Conservation (phyloP, 2,113 vertebrate species). For the Burhinus oedicnemus region DNA sequence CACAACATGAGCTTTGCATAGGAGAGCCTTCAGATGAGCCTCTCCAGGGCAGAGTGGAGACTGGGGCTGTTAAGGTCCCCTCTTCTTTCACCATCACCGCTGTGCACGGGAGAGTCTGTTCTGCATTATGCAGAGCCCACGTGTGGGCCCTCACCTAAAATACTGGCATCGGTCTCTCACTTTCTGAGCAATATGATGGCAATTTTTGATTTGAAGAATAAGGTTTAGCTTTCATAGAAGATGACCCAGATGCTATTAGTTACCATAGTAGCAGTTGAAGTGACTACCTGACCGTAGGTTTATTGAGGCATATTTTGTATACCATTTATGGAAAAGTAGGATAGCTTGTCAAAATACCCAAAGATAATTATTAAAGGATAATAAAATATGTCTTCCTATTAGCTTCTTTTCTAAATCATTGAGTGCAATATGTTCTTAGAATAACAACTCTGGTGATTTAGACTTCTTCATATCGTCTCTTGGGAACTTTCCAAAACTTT, state of each 20-base stretch:
- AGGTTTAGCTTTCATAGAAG: neutral
- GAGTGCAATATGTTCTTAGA: neutral
- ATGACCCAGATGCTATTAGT: neutral
- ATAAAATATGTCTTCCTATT: constrained; percentile 16
- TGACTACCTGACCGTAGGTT: neutral
- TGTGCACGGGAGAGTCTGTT: neutral
- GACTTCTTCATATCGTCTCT: neutral
- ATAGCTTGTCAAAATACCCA: neutral
- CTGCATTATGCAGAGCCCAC: neutral
- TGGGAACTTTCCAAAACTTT: constrained; percentile 47
- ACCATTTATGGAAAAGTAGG: neutral
- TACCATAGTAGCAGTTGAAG: constrained; percentile 2
- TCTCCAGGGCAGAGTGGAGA: neutral
- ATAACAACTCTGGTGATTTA: constrained; percentile 14
- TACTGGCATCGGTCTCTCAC: neutral
- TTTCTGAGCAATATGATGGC: neutral
- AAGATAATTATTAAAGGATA: constrained; percentile 27
- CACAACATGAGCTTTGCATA: neutral
- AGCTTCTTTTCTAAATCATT: constrained; percentile 16
- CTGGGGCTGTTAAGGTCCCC: neutral
- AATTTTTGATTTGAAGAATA: neutral
- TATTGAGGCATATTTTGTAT: neutral
- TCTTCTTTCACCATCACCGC: neutral
- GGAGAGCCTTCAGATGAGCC: neutral
- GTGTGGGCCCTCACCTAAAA: neutral